phyloP scores from a whole-genome alignment of 2,113 vertebrate genomes.

The Prinia subflava region DNA sequence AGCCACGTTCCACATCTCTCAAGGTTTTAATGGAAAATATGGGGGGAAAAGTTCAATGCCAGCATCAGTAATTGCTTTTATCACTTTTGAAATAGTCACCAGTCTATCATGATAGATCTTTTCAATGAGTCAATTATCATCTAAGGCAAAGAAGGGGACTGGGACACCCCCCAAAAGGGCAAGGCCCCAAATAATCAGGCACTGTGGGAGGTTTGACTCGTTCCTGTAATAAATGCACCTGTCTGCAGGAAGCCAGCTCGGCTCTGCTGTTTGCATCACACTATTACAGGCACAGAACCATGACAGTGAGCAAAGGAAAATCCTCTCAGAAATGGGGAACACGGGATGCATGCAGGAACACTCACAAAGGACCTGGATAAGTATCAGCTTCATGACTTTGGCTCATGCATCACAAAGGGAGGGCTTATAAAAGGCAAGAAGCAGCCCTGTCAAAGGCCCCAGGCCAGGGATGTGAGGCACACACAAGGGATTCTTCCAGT shows the following conservation, averaged over 20 bases:
- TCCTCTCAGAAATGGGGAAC: neutral
- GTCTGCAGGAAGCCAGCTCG: neutral
- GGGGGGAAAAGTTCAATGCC: neutral
- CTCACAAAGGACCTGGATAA: neutral
- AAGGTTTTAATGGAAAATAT: neutral
- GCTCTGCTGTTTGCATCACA: neutral
- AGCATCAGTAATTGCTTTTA: neutral
- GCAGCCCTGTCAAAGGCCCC: neutral
- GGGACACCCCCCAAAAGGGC: neutral
- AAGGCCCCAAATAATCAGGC: neutral
- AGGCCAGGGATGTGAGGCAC: neutral
- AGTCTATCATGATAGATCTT: neutral
- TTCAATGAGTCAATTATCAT: neutral
- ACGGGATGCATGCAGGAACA: rapidly evolving
- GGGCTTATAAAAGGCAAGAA: neutral
- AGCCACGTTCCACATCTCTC: neutral
- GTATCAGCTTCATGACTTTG: neutral
- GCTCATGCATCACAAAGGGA: neutral
- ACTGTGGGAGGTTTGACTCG: neutral
- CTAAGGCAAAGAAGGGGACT: neutral
- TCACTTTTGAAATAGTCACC: neutral
- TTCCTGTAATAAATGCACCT: neutral
- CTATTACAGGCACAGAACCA: neutral
- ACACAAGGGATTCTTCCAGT: neutral
- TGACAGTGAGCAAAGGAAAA: neutral